Percentiles rank a stretch among this genome's conserved stretches.
These are phyloP conservation scores for Salarias fasciatus DNA, from an alignment of 2,797 vertebrate genomes.

Conservation along the genomic window DNA sequence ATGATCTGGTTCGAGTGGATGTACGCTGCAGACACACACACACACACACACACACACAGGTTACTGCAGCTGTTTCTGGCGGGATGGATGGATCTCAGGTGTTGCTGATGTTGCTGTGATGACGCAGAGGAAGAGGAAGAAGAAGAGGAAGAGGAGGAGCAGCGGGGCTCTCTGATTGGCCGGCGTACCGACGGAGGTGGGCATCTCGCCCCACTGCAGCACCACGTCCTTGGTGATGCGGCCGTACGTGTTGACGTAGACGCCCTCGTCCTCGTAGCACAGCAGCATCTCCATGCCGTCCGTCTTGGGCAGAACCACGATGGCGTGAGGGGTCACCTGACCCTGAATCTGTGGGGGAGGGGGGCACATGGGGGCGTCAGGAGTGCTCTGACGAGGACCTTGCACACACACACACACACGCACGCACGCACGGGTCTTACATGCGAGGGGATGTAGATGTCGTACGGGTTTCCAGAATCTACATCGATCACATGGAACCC, in stretches of 20 bases:
- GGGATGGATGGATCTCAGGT: no score
- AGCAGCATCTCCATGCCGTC: slow-evolving; percentile 99
- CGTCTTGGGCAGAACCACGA: slow-evolving; percentile 98
- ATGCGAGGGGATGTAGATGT: slow-evolving; percentile 98
- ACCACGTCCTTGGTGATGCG: slow-evolving; percentile 99
- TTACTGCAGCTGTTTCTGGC: slow-evolving; percentile 86
- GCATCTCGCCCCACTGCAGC: slow-evolving; percentile 99
- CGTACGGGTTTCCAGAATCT: slow-evolving; percentile 97
- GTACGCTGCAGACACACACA: slow-evolving; percentile 87
- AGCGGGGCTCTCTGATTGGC: slow-evolving; percentile 53
- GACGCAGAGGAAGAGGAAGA: no score
- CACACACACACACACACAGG: slow-evolving; percentile 41
- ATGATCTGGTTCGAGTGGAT: slow-evolving; percentile 99
- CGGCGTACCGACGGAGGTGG: slow-evolving; percentile 97
- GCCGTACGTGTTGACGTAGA: slow-evolving; percentile 98
- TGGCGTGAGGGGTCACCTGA: slow-evolving; percentile 98
- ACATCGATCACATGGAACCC: slow-evolving; percentile 99
- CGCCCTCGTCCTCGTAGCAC: slow-evolving; percentile 98
- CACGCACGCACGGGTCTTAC: slow-evolving; percentile 43
- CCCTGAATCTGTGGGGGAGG: slow-evolving; percentile 93
- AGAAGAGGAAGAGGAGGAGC: slow-evolving; percentile 21
- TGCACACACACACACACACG: background rate
- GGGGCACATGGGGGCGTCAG: slow-evolving; percentile 50
- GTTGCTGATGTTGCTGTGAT: no score
- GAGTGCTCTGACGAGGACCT: no score